These are phyloP conservation scores for Lacanobia wlatinum DNA, from an alignment of 2,888 invertebrate genomes.

Conservation along the genomic window DNA sequence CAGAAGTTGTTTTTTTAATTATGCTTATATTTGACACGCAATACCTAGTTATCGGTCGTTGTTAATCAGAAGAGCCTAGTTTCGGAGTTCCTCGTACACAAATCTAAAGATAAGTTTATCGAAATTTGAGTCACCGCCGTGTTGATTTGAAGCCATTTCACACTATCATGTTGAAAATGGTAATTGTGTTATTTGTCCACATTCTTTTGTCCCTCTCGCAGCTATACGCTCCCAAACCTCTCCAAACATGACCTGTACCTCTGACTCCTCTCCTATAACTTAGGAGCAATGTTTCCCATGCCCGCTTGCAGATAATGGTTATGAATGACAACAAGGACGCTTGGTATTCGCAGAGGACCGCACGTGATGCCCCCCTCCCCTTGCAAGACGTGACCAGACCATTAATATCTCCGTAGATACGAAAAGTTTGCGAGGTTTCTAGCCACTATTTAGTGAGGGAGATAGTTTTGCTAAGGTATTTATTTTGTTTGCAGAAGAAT, in stretches of 20 bases:
- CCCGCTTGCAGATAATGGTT: constrained; percentile 53
- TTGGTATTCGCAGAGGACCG: constrained; percentile 51
- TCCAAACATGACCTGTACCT: constrained; percentile 24
- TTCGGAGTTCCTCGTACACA: constrained; percentile 18
- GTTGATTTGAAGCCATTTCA: constrained; percentile 17
- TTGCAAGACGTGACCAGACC: constrained; percentile 51
- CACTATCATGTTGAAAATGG: neutral
- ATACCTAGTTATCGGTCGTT: constrained; percentile 21
- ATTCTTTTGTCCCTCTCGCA: neutral
- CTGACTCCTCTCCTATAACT: constrained; percentile 29
- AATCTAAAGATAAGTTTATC: constrained; percentile 29
- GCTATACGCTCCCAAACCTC: neutral
- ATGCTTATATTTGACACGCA: constrained; percentile 11
- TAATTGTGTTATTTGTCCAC: neutral
- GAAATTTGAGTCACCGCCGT: constrained; percentile 1
- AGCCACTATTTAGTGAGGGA: constrained; percentile 15
- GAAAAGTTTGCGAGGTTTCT: constrained; percentile 23
- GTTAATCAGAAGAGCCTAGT: constrained; percentile 23
- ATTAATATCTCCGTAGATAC: constrained; percentile 31
- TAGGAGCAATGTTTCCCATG: constrained; percentile 44
- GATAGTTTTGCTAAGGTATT: constrained; percentile 2
- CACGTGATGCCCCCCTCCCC: constrained; percentile 47
- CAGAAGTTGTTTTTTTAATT: neutral
- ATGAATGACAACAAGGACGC: constrained; percentile 61
- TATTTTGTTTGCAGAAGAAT: neutral